Evolutionary conservation across 1,140 invertebrate species (phyloP).

Genomic region (Euwallacea similis): DNA sequence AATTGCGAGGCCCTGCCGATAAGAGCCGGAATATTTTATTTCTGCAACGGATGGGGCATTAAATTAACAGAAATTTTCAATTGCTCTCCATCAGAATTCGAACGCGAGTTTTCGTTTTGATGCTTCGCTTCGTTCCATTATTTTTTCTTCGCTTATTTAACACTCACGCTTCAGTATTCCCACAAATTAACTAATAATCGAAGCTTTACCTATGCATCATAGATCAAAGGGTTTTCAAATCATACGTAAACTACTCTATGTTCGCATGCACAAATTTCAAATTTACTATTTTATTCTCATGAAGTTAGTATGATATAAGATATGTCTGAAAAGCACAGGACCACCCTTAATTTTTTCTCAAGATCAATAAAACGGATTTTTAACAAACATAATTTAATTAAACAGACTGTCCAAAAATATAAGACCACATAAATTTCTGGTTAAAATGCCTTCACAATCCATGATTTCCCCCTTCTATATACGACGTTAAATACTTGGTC

Average conservation of each 20-base stretch:
- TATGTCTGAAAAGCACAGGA: background rate
- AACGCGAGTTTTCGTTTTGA: slow-evolving; percentile 6
- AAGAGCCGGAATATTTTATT: slow-evolving; percentile 26
- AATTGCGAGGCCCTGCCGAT: slow-evolving; percentile 16
- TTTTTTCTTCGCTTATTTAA: background rate
- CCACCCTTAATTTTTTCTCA: background rate
- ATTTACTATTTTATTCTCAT: too few relatives aligned
- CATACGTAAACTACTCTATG: too few relatives aligned
- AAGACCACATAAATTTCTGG: too few relatives aligned
- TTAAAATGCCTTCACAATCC: background rate
- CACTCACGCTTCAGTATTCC: too few relatives aligned
- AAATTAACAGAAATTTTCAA: slow-evolving; percentile 28
- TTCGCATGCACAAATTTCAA: too few relatives aligned
- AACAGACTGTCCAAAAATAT: background rate
- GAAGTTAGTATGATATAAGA: background rate
- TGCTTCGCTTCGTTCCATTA: background rate
- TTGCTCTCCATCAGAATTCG: slow-evolving; percentile 21
- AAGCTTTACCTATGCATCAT: too few relatives aligned
- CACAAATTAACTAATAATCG: too few relatives aligned
- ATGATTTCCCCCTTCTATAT: background rate
- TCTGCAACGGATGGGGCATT: slow-evolving; percentile 24
- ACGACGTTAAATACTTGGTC: background rate
- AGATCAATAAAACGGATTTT: background rate
- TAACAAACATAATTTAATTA: background rate
- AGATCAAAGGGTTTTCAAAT: too few relatives aligned